Base-by-base conservation (phyloP, 2,797 vertebrate genomes). In the Manis pentadactyla region DNA sequence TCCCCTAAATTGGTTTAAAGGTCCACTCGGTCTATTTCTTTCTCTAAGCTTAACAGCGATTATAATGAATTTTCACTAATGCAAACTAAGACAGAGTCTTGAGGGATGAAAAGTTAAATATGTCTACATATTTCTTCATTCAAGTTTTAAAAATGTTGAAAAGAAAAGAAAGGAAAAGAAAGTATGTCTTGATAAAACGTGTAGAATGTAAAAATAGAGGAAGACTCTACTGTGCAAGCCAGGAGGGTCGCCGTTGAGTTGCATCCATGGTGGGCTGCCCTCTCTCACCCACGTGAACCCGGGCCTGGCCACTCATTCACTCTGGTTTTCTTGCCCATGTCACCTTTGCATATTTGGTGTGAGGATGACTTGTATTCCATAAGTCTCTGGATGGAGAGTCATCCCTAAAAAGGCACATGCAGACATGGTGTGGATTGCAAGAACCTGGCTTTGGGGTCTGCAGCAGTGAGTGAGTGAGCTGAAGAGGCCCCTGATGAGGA, bases 231-330 rank as follows among this genome's bases (percentile, higher is more conserved):
- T 8, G 13, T 21, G 19, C 23, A 14, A 7, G 9, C 34, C 2
- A 6, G 21, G 46, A 37, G 27, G 34, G 7, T 5, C 19, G 3
- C 2, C 4, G 10, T 2, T n/a, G 11, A 59, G 23, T 21, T 27
- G 7, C 23, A 1, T 34, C 4, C 3, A 5, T 10, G 25, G 31
- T 1, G 21, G 4, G 31, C 57, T 19, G 15, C 2, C 4, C 2
- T 18, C n/a, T n/a, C 42, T 9, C 8, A 15, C 2, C 21, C 29
- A 39, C 57, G 42, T 75, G 11, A 93, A 39, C 2, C 18, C 49
- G 29, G 51, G 15, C 31, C 37, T 61, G 18, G 17, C 17, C 21
- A 21, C 59, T 1, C 6, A 42, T 31, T 78, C 18, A 51, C 31
- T 73, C 55, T 12, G 25, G 34, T 27, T 57, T 29, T 66, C 71